A percentile compares a stretch with the other conserved stretches of the same genome.
phyloP scores from a whole-genome alignment of 2,888 invertebrate species.

The Spatulosminthurus flaviceps region DNA sequence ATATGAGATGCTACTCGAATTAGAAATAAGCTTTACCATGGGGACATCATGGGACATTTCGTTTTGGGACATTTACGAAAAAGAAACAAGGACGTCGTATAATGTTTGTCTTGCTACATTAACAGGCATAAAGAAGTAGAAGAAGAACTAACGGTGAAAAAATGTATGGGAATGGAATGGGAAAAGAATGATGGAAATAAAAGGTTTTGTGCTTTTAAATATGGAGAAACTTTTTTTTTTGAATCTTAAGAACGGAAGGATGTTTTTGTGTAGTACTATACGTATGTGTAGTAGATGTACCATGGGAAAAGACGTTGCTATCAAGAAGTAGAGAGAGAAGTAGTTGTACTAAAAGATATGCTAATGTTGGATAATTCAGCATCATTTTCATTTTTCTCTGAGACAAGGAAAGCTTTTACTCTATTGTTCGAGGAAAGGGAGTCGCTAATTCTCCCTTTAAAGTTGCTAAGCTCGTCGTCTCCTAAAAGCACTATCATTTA shows the following conservation, averaged over 20 bases:
- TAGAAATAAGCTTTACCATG: too few relatives aligned
- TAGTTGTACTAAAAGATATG: background rate
- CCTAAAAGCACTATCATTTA: slow-evolving; percentile 42
- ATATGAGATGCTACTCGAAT: too few relatives aligned
- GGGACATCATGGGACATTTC: too few relatives aligned
- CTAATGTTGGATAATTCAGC: slow-evolving; percentile 25
- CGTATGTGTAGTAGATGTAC: too few relatives aligned
- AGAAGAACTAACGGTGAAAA: background rate
- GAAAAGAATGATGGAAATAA: slow-evolving; percentile 2
- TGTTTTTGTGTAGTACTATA: too few relatives aligned
- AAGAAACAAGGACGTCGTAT: too few relatives aligned
- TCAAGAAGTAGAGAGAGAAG: background rate
- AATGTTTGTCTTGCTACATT: background rate
- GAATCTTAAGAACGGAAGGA: too few relatives aligned
- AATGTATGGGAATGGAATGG: background rate
- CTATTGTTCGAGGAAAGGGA: slow-evolving; percentile 30
- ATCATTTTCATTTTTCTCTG: slow-evolving; percentile 25
- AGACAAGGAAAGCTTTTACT: slow-evolving; percentile 35
- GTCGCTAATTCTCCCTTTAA: slow-evolving; percentile 29
- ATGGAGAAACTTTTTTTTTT: background rate
- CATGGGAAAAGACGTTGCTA: too few relatives aligned
- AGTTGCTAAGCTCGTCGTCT: slow-evolving; percentile 22
- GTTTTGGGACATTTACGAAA: too few relatives aligned
- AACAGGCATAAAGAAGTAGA: background rate
- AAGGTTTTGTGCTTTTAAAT: slow-evolving; percentile 5